Conservation (phyloP, 2,797 vertebrate genomes). For the Lateolabrax maculatus region DNA sequence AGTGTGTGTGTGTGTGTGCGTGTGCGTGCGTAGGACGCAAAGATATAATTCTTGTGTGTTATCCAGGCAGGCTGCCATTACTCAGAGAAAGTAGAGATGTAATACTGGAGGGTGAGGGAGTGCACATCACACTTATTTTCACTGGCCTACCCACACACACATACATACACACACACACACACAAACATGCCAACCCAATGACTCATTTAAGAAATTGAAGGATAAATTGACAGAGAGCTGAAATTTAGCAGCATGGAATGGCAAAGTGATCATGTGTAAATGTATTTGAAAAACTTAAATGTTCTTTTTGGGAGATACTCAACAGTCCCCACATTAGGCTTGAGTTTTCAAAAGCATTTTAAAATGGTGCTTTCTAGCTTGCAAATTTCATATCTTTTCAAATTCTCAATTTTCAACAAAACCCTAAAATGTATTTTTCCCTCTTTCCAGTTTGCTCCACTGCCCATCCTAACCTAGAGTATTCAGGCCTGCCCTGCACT, state of each 20-base stretch:
- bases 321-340: neutral
- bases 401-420: neutral
- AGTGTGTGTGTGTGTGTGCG: constrained; percentile 11
- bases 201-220: constrained; percentile 47
- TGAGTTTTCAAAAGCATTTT: constrained; percentile 7
- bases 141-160: neutral
- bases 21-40: constrained; percentile 11
- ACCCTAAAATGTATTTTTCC: neutral
- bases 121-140: constrained; percentile 45
- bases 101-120: constrained; percentile 54
- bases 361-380: constrained; percentile 11
- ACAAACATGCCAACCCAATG: constrained; percentile 21
- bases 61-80: constrained; percentile 55
- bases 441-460: neutral
- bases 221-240: constrained; percentile 36
- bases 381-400: neutral
- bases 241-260: constrained; percentile 21
- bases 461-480: constrained; percentile 13
- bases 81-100: constrained; percentile 62
- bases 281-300: constrained; percentile 1
- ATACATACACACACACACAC: constrained; percentile 7
- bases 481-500: neutral
- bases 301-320: neutral
- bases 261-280: constrained; percentile 32
- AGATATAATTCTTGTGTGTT: constrained; percentile 46